A percentile compares a stretch with the other conserved stretches of the same genome.
These are phyloP conservation scores for Megathymus violae DNA, from an alignment of 1,140 invertebrate genomes.

Conservation along the genomic window DNA sequence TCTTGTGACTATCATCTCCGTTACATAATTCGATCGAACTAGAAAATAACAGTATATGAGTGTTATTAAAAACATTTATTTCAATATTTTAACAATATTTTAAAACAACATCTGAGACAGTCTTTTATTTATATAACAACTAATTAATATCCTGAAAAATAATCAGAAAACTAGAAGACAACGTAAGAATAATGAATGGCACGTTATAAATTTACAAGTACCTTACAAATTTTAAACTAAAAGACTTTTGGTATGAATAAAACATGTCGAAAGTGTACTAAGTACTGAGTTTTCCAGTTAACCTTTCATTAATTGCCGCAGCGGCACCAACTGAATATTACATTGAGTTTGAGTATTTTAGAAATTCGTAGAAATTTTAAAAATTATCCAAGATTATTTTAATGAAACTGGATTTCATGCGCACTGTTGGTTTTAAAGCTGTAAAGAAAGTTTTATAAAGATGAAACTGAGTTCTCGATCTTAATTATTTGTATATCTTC, in stretches of 20 bases:
- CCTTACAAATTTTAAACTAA: conserved; percentile 61
- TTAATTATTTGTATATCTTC: no score
- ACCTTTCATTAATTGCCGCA: conserved; percentile 64
- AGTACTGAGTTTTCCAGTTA: conserved; percentile 59
- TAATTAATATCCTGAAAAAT: conserved; percentile 51
- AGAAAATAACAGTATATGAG: no score
- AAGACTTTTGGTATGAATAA: conserved; percentile 61
- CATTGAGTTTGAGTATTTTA: conserved; percentile 30
- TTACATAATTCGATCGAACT: no score
- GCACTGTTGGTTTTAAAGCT: conserved; percentile 10
- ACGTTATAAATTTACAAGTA: conserved; percentile 62
- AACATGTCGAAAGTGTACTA: conserved; percentile 59
- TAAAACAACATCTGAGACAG: no score
- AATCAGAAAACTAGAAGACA: conserved; percentile 46
- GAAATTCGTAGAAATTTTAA: conserved; percentile 24
- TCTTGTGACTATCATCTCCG: no score
- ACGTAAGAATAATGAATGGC: conserved; percentile 58
- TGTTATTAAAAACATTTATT: no score
- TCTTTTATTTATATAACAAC: no score
- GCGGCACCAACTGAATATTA: conserved; percentile 45
- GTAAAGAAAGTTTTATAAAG: neutral
- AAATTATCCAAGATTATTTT: conserved; percentile 26
- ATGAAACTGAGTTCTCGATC: neutral
- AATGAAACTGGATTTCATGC: conserved; percentile 17
- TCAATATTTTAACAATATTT: no score